Evolutionary conservation across 2,888 invertebrate genomes (phyloP).

Genomic region (Ypsolopha scabrella): DNA sequence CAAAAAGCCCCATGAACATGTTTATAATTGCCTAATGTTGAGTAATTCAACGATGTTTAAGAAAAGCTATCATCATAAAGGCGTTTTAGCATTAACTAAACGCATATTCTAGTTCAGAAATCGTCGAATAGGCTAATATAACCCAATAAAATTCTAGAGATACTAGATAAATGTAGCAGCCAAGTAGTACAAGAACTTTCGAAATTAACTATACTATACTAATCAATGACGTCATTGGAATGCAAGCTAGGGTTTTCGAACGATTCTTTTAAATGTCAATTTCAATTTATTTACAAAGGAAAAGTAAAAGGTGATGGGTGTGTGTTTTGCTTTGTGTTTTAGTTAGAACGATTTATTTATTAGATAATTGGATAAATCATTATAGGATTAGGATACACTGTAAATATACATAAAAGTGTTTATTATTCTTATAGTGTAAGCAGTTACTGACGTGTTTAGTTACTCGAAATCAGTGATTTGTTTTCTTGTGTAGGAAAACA

Average conservation of each 20-base stretch:
- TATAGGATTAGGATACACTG: not conserved
- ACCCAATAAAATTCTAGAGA: no score
- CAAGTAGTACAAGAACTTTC: no score
- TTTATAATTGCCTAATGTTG: no score
- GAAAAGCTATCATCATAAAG: no score
- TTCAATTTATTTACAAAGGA: conserved; percentile 47
- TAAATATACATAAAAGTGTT: not conserved
- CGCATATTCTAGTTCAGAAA: no score
- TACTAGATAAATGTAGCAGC: no score
- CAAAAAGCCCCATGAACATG: no score
- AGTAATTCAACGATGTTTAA: no score
- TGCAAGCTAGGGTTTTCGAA: not conserved
- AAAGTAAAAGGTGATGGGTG: conserved; percentile 57
- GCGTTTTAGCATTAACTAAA: no score
- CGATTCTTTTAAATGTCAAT: conserved; percentile 20
- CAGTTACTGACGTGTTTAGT: not conserved
- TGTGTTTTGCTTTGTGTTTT: conserved; percentile 44
- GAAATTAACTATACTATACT: no score
- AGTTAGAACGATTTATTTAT: conserved; percentile 22
- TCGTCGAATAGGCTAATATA: no score
- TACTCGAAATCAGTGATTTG: not conserved
- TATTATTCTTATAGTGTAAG: not conserved
- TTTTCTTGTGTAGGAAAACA: not conserved
- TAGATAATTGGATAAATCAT: conserved; percentile 12
- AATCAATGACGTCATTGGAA: no score